Base-by-base conservation (phyloP, 2,113 vertebrate genomes). In the Indicator maculatus region DNA sequence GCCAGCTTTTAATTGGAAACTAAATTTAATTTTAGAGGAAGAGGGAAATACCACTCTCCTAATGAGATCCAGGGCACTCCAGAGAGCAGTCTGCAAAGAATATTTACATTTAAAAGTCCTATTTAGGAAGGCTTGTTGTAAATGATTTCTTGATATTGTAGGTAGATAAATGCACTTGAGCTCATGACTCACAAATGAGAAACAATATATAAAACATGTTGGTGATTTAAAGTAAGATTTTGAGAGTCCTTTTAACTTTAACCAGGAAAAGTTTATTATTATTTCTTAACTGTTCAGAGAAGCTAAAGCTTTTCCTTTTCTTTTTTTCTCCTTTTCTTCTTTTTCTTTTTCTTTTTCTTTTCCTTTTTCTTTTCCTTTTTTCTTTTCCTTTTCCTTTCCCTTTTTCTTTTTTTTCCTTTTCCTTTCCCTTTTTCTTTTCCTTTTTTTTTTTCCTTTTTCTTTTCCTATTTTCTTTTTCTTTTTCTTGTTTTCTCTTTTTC, bases 1-100 rank as follows among this genome's bases (percentile, higher is more conserved):
- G 83, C 88, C 92, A 93, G 69, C 33, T 93, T 93, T 96, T 96
- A 95, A 91, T 76, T 96, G 83, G 88, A 96, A 96, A 86, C 60
- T 70, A 86, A 94, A 96, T 92, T 93, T 92, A 65, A 86, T 96
- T 96, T 96, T 88, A 93, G 79, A 89, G 83, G 85, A 95, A 93
- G 63, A 92, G 56, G 78, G 95, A 97, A 94, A 95, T 90, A 94
- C 89, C 77, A 92, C 60, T 87, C 67, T 87, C 87, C 56, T 95
- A 95, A 96, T 92, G 84, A 96, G 78, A 96, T 89, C 81, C 92
- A 97, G 92, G 89, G 77, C 61, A 81, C 45, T 93, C 83, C 80
- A 86, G 75, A 88, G 56, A 89, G 28, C 77, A 84, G 82, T n/a
- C 71, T 96, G 86, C 38, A 85, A 89, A 50, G 18, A 72, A 60